Conservation (phyloP, 2,888 invertebrate species). For the Thymelicus lineola region DNA sequence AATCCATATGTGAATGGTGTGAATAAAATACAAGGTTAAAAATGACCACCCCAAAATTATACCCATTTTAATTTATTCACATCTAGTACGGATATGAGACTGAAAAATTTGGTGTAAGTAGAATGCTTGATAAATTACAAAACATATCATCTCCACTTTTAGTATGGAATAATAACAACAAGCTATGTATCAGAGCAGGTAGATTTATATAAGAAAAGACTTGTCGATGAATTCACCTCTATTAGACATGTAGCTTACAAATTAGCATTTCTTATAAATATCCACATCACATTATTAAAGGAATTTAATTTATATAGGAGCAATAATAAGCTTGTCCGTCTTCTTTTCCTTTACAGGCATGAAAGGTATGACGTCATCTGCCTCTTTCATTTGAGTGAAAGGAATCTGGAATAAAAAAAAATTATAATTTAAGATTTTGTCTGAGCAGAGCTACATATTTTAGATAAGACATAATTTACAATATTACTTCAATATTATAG, state of each 20-base stretch:
- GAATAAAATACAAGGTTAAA: no score
- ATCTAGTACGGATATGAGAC: no score
- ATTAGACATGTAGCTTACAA: slow-evolving; percentile 29
- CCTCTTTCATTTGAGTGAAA: slow-evolving; percentile 76
- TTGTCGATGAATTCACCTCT: slow-evolving; percentile 31
- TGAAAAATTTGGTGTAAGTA: no score
- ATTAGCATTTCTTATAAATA: slow-evolving; percentile 35
- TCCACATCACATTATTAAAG: slow-evolving; percentile 9
- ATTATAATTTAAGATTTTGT: slow-evolving; percentile 3
- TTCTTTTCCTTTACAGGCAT: slow-evolving; percentile 66
- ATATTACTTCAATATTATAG: not conserved
- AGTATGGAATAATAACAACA: no score
- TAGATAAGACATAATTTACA: not conserved
- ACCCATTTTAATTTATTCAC: no score
- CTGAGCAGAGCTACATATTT: no score
- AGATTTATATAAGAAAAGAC: slow-evolving; percentile 4
- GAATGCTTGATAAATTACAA: no score
- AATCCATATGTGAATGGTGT: no score
- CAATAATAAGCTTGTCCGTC: slow-evolving; percentile 70
- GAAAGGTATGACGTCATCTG: slow-evolving; percentile 74
- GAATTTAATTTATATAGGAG: slow-evolving; percentile 41
- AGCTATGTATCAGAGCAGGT: not conserved
- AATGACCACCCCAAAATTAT: no score
- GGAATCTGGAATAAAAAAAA: slow-evolving; percentile 67
- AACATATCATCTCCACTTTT: no score